Evolutionary conservation across 2,113 vertebrate species (phyloP), one percentile per base, ranked within the genome.

Genomic region (Corythornis vintsioides): DNA sequence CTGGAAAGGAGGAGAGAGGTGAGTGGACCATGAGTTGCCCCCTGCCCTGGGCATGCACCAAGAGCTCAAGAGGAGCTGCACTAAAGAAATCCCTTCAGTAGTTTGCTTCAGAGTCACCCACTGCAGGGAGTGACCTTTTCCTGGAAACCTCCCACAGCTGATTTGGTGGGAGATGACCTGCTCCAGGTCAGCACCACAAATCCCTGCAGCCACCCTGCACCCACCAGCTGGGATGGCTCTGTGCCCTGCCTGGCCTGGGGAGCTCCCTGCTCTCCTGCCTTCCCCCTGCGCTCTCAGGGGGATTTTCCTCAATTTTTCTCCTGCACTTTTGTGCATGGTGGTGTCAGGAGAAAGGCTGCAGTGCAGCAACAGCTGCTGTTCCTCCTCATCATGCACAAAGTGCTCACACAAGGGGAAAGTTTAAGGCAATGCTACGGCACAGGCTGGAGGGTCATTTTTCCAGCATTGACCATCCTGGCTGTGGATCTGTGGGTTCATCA

Each of bases 1-100:
- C 99, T 99, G 94, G 31, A 38, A 78, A 70, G 75, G 33, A 91
- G 20, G 28, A 77, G 77, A 88, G 47, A 63, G 38, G 25, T 42
- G 47, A 29, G 21, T n/a, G 52, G 88, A 59, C 25, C 0, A 0
- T 17, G 59, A 80, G 24, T 35, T n/a, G 14, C 3, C 3, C 14
- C 52, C 43, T 40, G 35, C n/a, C 29, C 64, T 6, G 8, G 60
- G 45, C 20, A 73, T 38, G 13, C 0, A 4, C 33, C 35, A 15
- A 59, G 28, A 15, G 33, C 43, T 40, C 1, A 21, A 22, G n/a
- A 57, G 8, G 35, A 31, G 61, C 26, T 31, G 42, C 16, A 2
- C 19, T 72, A 29, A 28, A 47, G 78, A 73, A 42, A 28, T 15
- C 31, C 19, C 55, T 55, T 19, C 13, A 7, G 45, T 28, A 24